Conservation (phyloP, 2,113 vertebrate genomes). For the Notiomystis cincta region DNA sequence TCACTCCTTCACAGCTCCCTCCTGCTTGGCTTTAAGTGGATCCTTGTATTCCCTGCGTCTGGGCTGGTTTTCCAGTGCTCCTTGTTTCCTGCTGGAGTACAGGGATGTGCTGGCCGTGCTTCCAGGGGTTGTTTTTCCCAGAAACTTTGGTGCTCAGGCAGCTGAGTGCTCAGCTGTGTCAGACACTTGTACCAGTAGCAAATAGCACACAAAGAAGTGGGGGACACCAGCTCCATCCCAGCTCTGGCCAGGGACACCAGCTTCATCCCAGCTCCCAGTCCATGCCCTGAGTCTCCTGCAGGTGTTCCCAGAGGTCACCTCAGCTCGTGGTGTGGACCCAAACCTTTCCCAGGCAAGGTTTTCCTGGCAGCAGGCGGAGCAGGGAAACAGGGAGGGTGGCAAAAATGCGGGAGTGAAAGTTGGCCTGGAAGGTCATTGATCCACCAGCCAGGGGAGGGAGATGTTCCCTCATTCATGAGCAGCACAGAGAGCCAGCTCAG, state of each 20-base stretch:
- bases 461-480: not conserved
- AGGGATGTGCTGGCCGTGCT: not conserved
- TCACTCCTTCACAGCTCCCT: not conserved
- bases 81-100: rapidly evolving
- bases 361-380: not conserved
- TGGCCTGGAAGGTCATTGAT: not conserved
- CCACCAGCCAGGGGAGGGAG: not conserved
- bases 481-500: not conserved
- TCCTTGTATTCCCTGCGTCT: not conserved
- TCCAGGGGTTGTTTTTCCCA: not conserved
- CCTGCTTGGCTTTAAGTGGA: not conserved
- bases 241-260: not conserved
- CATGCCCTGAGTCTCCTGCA: not conserved
- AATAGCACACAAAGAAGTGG: not conserved
- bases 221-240: not conserved
- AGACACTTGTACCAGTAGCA: not conserved
- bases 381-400: not conserved
- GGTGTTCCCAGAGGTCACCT: not conserved
- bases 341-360: not conserved
- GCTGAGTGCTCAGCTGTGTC: not conserved
- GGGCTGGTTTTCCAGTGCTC: rapidly evolving
- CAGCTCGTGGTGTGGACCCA: not conserved
- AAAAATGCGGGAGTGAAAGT: not conserved
- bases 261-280: not conserved
- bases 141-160: not conserved